These are phyloP conservation scores for Dolichopus griseipennis DNA, from an alignment of 2,888 invertebrate species.

Conservation along the genomic window DNA sequence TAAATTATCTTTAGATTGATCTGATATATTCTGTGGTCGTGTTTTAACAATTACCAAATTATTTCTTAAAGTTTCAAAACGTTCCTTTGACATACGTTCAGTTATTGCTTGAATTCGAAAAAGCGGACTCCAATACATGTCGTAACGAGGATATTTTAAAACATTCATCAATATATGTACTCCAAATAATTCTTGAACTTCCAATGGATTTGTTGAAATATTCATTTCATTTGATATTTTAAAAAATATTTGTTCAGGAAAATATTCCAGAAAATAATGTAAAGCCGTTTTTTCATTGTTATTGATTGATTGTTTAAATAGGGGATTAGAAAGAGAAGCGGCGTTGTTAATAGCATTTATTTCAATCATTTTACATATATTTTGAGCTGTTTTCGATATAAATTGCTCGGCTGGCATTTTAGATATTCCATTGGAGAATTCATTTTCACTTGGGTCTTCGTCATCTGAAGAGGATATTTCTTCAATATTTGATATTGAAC, in stretches of 20 bases:
- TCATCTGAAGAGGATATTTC: not conserved
- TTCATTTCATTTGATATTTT: constrained; percentile 1
- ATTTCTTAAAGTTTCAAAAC: constrained; percentile 7
- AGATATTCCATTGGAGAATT: not conserved
- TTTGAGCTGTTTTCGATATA: constrained; percentile 8
- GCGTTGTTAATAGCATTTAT: too few relatives aligned
- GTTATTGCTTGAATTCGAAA: constrained; percentile 4
- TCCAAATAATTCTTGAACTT: constrained; percentile 4
- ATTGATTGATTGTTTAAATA: not conserved
- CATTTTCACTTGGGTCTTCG: not conserved
- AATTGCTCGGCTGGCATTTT: constrained; percentile 5
- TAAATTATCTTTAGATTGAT: not conserved
- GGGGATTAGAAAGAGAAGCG: too few relatives aligned
- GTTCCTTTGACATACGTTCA: not conserved
- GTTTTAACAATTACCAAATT: not conserved
- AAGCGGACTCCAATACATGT: constrained; percentile 11
- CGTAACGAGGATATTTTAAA: constrained; percentile 8
- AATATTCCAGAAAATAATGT: constrained; percentile 5
- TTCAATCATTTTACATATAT: constrained; percentile 10
- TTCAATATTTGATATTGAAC: not conserved
- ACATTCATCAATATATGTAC: constrained; percentile 9
- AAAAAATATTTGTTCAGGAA: not conserved
- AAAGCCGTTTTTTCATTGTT: not conserved
- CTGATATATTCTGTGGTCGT: not conserved
- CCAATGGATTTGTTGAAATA: not conserved